Conservation (phyloP, 1,140 invertebrate genomes). For the Tetraneura akinire region DNA sequence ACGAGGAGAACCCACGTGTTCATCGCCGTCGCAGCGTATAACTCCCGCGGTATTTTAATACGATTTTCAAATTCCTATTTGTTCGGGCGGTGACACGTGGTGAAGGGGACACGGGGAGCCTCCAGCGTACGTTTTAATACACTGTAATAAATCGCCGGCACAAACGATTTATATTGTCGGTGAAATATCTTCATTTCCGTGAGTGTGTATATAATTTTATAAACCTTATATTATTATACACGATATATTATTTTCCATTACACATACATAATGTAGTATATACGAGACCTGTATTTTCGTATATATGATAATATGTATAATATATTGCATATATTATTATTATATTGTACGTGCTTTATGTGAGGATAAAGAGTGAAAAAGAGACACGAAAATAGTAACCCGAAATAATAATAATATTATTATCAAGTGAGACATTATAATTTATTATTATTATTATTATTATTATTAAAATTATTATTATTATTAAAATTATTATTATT, state of each 20-base stretch:
- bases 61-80: conserved; percentile 1
- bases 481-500: no score
- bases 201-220: background rate
- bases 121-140: background rate
- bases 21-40: background rate
- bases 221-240: background rate
- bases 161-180: conserved; percentile 17
- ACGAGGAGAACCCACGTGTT: no score
- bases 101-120: background rate
- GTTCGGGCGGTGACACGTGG: background rate
- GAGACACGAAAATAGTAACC: background rate
- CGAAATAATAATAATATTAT: conserved; percentile 21
- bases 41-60: conserved; percentile 15
- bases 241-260: background rate
- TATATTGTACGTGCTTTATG: no score
- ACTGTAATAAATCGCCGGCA: conserved; percentile 17
- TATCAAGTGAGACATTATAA: conserved; percentile 28
- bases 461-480: no score
- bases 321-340: no score
- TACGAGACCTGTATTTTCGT: background rate
- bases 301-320: conserved; percentile 7
- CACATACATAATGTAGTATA: background rate
- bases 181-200: conserved; percentile 46
- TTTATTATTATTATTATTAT: no score
- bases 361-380: background rate